Evolutionary conservation across 2,113 vertebrate genomes (phyloP).

Genomic region (Colinus virginianus): DNA sequence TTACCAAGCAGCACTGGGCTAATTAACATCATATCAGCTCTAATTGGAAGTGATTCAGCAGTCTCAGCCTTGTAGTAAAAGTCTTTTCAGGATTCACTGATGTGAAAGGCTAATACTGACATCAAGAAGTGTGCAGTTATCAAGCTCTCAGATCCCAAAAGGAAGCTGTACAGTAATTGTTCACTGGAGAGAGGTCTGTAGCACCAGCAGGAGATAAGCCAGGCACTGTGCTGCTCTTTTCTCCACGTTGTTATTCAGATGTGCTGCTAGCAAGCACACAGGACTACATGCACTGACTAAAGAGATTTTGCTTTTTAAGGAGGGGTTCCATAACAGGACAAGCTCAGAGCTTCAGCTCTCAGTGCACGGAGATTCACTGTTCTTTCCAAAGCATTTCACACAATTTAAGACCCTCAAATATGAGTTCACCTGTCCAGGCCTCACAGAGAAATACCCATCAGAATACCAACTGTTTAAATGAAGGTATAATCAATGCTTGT

Average conservation of each 20-base stretch:
- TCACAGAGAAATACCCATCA: background rate
- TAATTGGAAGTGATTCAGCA: constrained; percentile 67
- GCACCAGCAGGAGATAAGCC: background rate
- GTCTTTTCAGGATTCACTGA: constrained; percentile 35
- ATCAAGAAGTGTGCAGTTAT: background rate
- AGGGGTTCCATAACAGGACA: background rate
- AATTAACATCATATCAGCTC: constrained; percentile 70
- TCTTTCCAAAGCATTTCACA: background rate
- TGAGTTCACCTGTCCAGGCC: background rate
- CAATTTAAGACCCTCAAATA: background rate
- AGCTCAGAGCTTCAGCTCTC: background rate
- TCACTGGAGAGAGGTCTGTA: background rate
- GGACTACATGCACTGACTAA: background rate
- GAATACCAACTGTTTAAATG: background rate
- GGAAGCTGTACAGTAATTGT: background rate
- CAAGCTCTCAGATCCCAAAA: background rate
- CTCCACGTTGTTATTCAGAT: background rate
- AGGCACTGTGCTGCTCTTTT: background rate
- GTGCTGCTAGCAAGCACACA: background rate
- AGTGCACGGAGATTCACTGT: background rate
- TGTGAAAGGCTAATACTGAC: constrained; percentile 53
- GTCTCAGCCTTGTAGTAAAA: constrained; percentile 7
- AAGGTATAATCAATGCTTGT: background rate
- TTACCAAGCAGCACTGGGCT: constrained; percentile 65
- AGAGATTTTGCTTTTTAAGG: background rate